Percentiles rank a stretch among this genome's conserved stretches.
Evolutionary conservation across 2,888 invertebrate genomes (phyloP).

Genomic region (Apamea sordens): DNA sequence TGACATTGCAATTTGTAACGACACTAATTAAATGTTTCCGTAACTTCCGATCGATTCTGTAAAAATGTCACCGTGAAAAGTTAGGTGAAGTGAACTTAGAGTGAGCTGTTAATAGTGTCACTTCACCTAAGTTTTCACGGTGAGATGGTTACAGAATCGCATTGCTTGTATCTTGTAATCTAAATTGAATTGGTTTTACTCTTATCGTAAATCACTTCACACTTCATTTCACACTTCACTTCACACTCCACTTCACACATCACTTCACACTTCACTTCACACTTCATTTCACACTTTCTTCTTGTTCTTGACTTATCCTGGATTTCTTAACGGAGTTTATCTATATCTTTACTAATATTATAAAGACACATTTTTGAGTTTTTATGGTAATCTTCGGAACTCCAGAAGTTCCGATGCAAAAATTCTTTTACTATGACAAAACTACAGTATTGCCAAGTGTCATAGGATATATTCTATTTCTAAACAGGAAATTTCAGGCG

Average conservation of each 20-base stretch:
- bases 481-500: background rate
- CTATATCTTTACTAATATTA: too few species aligned
- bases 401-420: background rate
- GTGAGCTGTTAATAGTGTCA: too few species aligned
- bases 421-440: background rate
- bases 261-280: background rate
- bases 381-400: background rate
- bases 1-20: background rate
- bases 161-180: background rate
- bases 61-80: too few species aligned
- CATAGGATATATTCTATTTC: background rate
- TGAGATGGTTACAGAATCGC: too few species aligned
- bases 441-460: background rate
- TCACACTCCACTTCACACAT: too few species aligned
- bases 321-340: background rate
- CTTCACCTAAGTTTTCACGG: too few species aligned
- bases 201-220: background rate
- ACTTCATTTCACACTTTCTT: background rate
- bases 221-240: too few species aligned
- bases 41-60: too few species aligned
- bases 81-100: too few species aligned
- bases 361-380: too few species aligned
- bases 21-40: background rate
- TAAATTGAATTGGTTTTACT: background rate
- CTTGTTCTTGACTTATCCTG: background rate